These are phyloP conservation scores for Gopherus flavomarginatus DNA, from an alignment of 2,113 vertebrate genomes.

Conservation along the genomic window DNA sequence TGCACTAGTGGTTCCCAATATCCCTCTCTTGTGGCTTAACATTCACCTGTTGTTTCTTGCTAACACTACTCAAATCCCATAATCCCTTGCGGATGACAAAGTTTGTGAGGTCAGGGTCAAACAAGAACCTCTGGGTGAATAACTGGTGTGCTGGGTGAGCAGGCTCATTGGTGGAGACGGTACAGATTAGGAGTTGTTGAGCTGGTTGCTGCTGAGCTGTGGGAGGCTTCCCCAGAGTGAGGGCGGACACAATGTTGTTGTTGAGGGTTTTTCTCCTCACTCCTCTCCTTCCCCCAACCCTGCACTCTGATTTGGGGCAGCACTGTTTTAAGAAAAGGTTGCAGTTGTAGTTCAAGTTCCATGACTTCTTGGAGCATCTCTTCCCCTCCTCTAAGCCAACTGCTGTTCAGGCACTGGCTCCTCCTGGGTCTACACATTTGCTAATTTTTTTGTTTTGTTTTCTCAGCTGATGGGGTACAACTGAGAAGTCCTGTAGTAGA, in stretches of 20 bases:
- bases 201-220: too few relatives aligned
- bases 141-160: too few relatives aligned
- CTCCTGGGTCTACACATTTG: neutral
- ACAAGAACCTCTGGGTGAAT: neutral
- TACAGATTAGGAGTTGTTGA: too few relatives aligned
- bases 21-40: neutral
- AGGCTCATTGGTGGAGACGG: too few relatives aligned
- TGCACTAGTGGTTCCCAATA: neutral
- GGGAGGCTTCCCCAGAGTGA: too few relatives aligned
- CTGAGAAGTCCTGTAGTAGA: neutral
- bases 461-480: neutral
- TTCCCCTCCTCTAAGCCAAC: neutral
- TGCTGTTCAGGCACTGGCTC: neutral
- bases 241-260: too few relatives aligned
- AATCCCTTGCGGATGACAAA: neutral
- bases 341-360: too few relatives aligned
- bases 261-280: too few relatives aligned
- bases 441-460: neutral
- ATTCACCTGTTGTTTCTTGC: neutral
- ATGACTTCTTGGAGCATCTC: neutral
- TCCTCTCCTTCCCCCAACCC: too few relatives aligned
- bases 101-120: rapidly evolving
- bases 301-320: too few relatives aligned
- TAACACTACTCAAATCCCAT: neutral
- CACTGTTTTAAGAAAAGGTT: too few relatives aligned